phyloP scores from a whole-genome alignment of 2,888 invertebrate species.

The Megastigmus dorsalis region DNA sequence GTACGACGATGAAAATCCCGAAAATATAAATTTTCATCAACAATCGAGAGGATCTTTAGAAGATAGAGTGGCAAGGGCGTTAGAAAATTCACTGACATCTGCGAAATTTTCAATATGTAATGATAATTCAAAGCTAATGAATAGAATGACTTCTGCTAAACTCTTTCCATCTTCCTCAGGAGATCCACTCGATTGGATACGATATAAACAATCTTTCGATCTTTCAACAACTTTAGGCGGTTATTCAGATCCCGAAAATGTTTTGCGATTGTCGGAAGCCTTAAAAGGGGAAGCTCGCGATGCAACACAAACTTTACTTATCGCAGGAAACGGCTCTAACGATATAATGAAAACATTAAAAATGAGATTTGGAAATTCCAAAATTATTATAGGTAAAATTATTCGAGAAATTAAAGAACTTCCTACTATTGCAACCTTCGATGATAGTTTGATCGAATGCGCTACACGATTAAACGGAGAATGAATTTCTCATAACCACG shows the following conservation, averaged over 20 bases:
- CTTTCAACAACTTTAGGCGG: background rate
- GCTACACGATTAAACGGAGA: background rate
- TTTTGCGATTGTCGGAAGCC: background rate
- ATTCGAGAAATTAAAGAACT: background rate
- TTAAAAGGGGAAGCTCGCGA: conserved; percentile 1
- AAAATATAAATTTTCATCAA: background rate
- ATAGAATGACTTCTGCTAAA: background rate
- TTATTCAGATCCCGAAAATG: background rate
- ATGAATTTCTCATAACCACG: background rate
- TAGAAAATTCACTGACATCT: background rate
- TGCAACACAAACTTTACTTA: background rate
- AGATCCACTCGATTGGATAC: background rate
- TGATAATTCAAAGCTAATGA: background rate
- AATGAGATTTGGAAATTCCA: background rate
- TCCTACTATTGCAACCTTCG: background rate
- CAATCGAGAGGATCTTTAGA: background rate
- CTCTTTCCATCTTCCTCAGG: background rate
- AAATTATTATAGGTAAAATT: background rate
- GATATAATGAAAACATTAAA: background rate
- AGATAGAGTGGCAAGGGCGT: background rate
- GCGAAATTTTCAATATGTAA: too few relatives aligned
- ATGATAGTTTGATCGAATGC: background rate
- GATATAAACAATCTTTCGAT: background rate
- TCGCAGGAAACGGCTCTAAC: background rate
- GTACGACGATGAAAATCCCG: too few relatives aligned